These are phyloP conservation scores for Lepus townsendii DNA, from an alignment of 2,797 vertebrate species.

Conservation along the genomic window DNA sequence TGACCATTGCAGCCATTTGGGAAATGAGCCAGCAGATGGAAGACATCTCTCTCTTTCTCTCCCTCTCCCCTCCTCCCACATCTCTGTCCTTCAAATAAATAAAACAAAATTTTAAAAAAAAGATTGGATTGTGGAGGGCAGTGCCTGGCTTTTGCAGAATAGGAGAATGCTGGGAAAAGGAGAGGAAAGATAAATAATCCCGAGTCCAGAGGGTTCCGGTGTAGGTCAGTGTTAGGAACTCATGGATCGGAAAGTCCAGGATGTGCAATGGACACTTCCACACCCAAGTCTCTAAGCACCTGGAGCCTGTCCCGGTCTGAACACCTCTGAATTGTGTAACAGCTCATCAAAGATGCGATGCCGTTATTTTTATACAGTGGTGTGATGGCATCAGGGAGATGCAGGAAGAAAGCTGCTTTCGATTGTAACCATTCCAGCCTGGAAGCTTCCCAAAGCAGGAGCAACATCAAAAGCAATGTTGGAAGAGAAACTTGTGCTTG, in stretches of 20 bases:
- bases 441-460: slow-evolving; percentile 55
- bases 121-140: not conserved
- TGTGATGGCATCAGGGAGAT: not conserved
- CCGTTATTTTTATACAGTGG: not conserved
- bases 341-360: not conserved
- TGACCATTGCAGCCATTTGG: too few relatives aligned
- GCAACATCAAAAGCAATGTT: slow-evolving; percentile 49
- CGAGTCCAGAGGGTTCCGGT: not conserved
- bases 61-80: too few relatives aligned
- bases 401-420: slow-evolving; percentile 33
- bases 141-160: not conserved
- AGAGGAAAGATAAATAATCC: not conserved
- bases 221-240: not conserved
- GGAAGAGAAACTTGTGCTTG: not conserved
- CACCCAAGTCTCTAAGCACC: not conserved
- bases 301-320: not conserved
- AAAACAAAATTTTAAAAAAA: not conserved
- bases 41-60: too few relatives aligned
- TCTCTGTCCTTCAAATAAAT: too few relatives aligned
- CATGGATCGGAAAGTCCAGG: not conserved
- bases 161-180: not conserved
- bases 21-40: too few relatives aligned
- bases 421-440: not conserved
- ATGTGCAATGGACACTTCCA: not conserved
- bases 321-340: not conserved